Percentiles rank a stretch among this genome's conserved stretches.
Evolutionary conservation across 2,797 vertebrate species (phyloP).

Genomic region (Squalus acanthias): DNA sequence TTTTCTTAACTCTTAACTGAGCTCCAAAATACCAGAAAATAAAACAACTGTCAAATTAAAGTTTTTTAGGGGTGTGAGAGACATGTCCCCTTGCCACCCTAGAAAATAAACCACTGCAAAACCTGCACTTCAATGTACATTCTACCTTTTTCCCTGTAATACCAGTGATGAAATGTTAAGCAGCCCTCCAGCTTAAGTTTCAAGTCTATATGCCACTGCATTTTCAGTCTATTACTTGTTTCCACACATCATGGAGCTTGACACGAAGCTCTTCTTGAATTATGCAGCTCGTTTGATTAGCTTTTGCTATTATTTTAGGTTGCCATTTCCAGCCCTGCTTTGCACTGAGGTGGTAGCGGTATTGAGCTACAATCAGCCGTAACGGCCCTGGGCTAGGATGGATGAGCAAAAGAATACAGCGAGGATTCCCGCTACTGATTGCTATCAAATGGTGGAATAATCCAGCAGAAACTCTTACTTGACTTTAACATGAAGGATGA

Average conservation of each 20-base stretch:
- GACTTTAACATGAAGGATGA: neutral
- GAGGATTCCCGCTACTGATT: neutral
- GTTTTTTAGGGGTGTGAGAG: neutral
- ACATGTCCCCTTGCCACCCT: neutral
- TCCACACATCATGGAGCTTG: neutral
- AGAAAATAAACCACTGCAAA: neutral
- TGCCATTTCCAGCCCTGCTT: neutral
- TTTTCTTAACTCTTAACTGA: neutral
- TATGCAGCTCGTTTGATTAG: neutral
- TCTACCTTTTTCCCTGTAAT: neutral
- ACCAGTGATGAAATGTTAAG: neutral
- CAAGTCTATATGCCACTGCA: neutral
- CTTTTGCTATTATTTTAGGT: neutral
- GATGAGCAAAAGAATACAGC: neutral
- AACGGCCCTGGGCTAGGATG: neutral
- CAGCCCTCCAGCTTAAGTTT: neutral
- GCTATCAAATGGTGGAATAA: neutral
- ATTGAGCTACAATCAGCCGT: neutral
- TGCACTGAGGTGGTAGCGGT: neutral
- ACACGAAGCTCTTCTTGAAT: neutral
- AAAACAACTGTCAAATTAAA: neutral
- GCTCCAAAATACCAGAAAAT: neutral
- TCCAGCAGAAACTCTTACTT: neutral
- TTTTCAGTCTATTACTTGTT: neutral
- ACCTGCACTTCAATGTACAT: neutral